These are phyloP conservation scores for Tylochromis polylepis DNA, from an alignment of 2,113 vertebrate genomes.

Conservation along the genomic window DNA sequence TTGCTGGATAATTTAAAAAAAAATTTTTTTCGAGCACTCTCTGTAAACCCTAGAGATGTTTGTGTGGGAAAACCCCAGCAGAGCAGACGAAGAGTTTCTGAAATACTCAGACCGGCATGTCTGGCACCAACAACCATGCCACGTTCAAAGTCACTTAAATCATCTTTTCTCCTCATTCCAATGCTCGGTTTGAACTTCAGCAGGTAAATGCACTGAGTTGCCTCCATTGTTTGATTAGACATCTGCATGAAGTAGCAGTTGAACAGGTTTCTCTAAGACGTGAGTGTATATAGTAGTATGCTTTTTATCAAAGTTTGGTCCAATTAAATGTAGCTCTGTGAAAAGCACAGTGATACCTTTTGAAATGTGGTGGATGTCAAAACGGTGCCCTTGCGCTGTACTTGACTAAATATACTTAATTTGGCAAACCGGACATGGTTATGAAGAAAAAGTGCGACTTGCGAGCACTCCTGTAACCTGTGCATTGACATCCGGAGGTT, in stretches of 20 bases:
- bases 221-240: too few species aligned
- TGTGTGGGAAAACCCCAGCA: background rate
- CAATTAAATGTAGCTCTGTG: background rate
- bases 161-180: background rate
- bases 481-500: background rate
- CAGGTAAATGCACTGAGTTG: too few species aligned
- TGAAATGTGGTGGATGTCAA: background rate
- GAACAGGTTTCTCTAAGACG: too few species aligned
- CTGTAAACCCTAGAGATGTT: background rate
- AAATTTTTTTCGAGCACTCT: background rate
- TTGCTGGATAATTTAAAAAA: too few species aligned
- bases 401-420: background rate
- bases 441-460: background rate
- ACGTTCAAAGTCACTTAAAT: background rate
- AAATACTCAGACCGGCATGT: background rate
- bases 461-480: background rate
- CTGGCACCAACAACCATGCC: background rate
- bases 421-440: background rate
- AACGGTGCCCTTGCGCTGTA: background rate
- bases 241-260: too few species aligned
- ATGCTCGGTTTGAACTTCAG: background rate
- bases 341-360: background rate
- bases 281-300: background rate
- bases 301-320: background rate
- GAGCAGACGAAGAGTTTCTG: background rate